Conservation (phyloP, 2,113 vertebrate genomes). For the Chlorodrepanis virens region DNA sequence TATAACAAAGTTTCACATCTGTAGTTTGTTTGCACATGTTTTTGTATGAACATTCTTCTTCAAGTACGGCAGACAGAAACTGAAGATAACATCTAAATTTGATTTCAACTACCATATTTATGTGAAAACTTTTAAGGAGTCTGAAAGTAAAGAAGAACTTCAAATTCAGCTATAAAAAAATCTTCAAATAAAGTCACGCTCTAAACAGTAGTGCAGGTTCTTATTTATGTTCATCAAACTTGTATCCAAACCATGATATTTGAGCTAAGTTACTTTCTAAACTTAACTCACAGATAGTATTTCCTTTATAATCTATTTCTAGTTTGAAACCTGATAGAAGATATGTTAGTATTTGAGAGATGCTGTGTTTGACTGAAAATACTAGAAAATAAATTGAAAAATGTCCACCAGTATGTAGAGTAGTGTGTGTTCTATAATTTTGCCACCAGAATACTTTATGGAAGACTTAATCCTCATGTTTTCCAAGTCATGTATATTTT, state of each 20-base stretch:
- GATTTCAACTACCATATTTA: neutral
- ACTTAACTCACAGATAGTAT: too few relatives aligned
- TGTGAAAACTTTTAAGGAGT: neutral
- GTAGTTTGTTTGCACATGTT: conserved; percentile 22
- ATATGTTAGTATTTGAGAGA: neutral
- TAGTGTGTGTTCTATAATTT: neutral
- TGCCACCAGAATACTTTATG: neutral
- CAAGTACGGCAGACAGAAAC: conserved; percentile 10
- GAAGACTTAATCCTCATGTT: neutral
- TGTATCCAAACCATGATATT: neutral
- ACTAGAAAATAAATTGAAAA: neutral
- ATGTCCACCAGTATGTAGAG: neutral
- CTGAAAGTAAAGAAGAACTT: neutral
- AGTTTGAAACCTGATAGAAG: conserved; percentile 23
- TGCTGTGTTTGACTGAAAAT: neutral
- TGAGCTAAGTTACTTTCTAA: neutral
- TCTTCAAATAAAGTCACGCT: neutral
- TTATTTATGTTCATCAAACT: neutral
- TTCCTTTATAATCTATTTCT: conserved; percentile 38
- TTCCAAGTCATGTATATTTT: neutral
- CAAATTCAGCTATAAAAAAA: neutral
- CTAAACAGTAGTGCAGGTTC: neutral
- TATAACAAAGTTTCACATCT: conserved; percentile 20
- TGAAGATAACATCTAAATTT: neutral
- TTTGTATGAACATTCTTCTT: neutral